These are phyloP conservation scores for Patella depressa DNA, from an alignment of 2,888 invertebrate genomes.

Conservation along the genomic window DNA sequence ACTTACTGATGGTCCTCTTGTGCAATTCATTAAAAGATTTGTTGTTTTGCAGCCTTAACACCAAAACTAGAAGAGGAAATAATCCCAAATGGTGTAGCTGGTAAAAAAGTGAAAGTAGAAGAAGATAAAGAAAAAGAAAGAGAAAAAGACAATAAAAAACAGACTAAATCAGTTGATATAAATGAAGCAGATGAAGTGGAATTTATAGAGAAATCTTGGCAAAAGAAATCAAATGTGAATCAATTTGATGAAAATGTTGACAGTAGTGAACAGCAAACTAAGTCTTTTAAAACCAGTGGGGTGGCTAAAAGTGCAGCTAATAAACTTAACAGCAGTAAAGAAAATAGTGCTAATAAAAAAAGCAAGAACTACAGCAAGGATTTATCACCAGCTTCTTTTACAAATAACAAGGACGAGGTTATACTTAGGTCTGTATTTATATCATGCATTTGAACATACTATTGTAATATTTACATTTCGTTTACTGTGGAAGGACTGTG, in stretches of 20 bases:
- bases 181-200: constrained; percentile 63
- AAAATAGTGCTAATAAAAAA: constrained; percentile 54
- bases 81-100: constrained; percentile 69
- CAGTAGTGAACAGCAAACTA: constrained; percentile 63
- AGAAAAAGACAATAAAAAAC: constrained; percentile 30
- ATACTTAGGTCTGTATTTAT: constrained; percentile 51
- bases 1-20: background rate
- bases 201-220: constrained; percentile 65
- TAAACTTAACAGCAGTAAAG: constrained; percentile 64
- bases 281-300: constrained; percentile 57
- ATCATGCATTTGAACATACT: too few relatives aligned
- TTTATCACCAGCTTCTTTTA: constrained; percentile 55
- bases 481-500: too few relatives aligned
- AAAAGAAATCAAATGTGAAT: constrained; percentile 65
- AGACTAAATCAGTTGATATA: constrained; percentile 39
- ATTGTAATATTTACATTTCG: too few relatives aligned
- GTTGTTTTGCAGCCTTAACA: constrained; percentile 63
- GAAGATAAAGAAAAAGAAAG: constrained; percentile 37
- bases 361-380: constrained; percentile 62
- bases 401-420: constrained; percentile 68
- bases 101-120: constrained; percentile 47
- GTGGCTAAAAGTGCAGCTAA: constrained; percentile 41
- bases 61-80: constrained; percentile 70
- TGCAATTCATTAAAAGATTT: background rate
- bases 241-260: constrained; percentile 63